Evolutionary conservation across 2,888 invertebrate genomes (phyloP), one percentile per base, ranked within the genome.

Genomic region (Pachycephus smyrnensis): DNA sequence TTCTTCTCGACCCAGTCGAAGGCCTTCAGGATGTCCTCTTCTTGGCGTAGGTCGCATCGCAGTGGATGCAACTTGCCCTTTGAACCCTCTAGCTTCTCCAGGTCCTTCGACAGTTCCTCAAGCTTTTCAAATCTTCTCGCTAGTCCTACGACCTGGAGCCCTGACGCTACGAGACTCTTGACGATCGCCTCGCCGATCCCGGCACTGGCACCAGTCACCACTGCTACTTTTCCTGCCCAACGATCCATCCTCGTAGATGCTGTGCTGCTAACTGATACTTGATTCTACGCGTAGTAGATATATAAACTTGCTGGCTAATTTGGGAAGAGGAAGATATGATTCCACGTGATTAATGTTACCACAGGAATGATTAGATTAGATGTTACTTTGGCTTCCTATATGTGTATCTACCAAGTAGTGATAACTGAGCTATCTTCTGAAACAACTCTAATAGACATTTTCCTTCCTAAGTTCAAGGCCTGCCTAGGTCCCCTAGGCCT

Each of bases 191-290:
- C 92, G 31, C 94, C 95, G 76, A 95, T 95, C 1, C 95, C 95
- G 0, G 92, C 90, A 86, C 94, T 94, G 23, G 94, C 94, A 0
- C 95, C 95, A 0, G 95, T 95, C 55, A 95, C 94, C 35, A 95
- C 92, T 0, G 94, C 95, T 0, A 94, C 93, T 86, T 93, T 93
- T 81, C 93, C 94, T 11, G 84, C 84, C 94, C 94, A 95, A 74
- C 94, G 93, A 32, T 95, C 93, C 93, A 94, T 93, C 74, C 73
- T 82, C 2, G 30, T 23, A 69, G 69, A 69, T 69, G 11, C 23
- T 69, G 69, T 0, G 36, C 3, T 11, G 36, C 12, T 36, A 12
- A 36, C 3, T 36, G 36, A 2, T 11, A 3, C 2, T 12, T 12
- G 11, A 3, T 36, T 11, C 36, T 0, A 36, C 3, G 12, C 11